A percentile compares a stretch with the other conserved stretches of the same genome.
These are phyloP conservation scores for Coelogynopora nodosa DNA, from an alignment of 2,888 invertebrate species.

Conservation along the genomic window DNA sequence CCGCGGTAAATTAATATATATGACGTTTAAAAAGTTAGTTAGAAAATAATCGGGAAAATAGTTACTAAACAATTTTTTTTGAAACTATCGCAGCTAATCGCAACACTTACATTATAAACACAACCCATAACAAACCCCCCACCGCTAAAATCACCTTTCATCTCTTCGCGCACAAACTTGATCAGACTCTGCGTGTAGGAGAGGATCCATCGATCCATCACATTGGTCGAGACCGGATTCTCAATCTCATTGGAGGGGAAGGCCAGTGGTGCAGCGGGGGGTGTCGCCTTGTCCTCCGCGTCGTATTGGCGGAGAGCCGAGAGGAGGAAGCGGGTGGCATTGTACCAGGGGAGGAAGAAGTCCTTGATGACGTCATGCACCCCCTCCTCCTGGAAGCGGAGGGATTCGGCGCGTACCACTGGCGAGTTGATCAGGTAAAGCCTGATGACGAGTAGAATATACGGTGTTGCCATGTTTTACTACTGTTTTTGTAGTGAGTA, in stretches of 20 bases:
- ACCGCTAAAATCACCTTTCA: constrained; percentile 72
- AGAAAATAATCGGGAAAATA: neutral
- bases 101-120: neutral
- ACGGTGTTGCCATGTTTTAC: too few relatives aligned
- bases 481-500: too few relatives aligned
- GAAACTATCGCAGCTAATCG: neutral
- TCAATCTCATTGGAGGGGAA: constrained; percentile 32
- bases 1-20: neutral
- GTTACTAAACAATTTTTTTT: neutral
- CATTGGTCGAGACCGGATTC: constrained; percentile 66
- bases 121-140: constrained; percentile 40
- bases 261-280: neutral
- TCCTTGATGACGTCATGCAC: constrained; percentile 93
- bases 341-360: constrained; percentile 89
- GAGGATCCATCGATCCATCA: constrained; percentile 94
- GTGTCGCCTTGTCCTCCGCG: neutral
- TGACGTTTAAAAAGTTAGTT: neutral
- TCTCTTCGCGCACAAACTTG: constrained; percentile 81
- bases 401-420: constrained; percentile 90
- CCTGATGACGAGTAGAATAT: too few relatives aligned
- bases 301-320: constrained; percentile 63
- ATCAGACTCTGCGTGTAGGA: constrained; percentile 91
- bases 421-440: constrained; percentile 95
- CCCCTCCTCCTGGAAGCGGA: constrained; percentile 93
- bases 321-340: constrained; percentile 75